Percentiles rank a stretch among this genome's conserved stretches.
phyloP scores from a whole-genome alignment of 2,888 invertebrate species.

The Norana najaformis region DNA sequence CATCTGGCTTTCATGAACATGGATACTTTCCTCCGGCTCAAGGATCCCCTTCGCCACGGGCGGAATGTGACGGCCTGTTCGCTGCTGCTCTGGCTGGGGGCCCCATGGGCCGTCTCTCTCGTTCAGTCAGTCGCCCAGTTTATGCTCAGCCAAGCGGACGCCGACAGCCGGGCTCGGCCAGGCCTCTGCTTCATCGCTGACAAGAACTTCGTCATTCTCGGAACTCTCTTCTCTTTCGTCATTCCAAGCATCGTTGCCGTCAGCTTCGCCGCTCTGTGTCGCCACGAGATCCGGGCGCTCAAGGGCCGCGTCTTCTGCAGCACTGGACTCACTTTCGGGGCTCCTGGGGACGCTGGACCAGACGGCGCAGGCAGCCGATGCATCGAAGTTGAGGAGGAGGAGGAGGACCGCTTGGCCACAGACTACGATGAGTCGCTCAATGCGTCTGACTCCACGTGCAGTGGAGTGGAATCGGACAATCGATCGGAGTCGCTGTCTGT shows the following conservation, averaged over 20 bases:
- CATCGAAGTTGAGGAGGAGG: slow-evolving; percentile 18
- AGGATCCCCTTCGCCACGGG: slow-evolving; percentile 44
- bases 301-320: slow-evolving; percentile 28
- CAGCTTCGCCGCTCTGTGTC: slow-evolving; percentile 39
- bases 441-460: slow-evolving; percentile 33
- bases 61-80: slow-evolving; percentile 42
- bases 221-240: slow-evolving; percentile 44
- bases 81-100: slow-evolving; percentile 44
- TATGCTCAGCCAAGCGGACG: slow-evolving; percentile 44
- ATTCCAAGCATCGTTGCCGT: slow-evolving; percentile 39
- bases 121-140: slow-evolving; percentile 47
- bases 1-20: slow-evolving; percentile 45
- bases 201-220: slow-evolving; percentile 45
- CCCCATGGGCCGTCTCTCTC: slow-evolving; percentile 45
- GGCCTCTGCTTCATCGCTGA: slow-evolving; percentile 45
- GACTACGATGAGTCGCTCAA: slow-evolving; percentile 35
- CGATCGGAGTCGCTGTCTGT: slow-evolving; percentile 18
- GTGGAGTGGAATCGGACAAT: slow-evolving; percentile 20
- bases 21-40: slow-evolving; percentile 45
- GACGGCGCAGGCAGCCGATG: not conserved
- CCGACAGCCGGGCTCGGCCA: slow-evolving; percentile 33
- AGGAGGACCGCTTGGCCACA: not conserved
- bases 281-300: slow-evolving; percentile 37
- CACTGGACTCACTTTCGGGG: not conserved
- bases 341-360: not conserved